Evolutionary conservation across 2,113 vertebrate species (phyloP).

Genomic region (Pontoporia blainvillei): DNA sequence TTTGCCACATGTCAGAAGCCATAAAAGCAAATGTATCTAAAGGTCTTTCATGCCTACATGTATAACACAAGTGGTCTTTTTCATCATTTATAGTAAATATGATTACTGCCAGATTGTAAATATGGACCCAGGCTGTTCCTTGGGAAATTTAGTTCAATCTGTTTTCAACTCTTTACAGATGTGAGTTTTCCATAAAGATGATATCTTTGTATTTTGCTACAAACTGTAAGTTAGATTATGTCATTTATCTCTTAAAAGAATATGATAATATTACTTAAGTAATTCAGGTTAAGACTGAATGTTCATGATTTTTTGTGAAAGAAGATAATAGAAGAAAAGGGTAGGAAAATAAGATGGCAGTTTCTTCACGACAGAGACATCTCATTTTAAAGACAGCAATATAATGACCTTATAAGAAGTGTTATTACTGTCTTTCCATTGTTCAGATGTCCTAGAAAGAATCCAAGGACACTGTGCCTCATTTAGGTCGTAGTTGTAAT

Average conservation of each 20-base stretch:
- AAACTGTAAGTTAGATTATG: constrained; percentile 13
- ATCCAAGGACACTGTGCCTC: background rate
- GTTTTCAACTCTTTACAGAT: constrained; percentile 61
- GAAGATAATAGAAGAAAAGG: background rate
- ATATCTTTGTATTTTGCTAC: constrained; percentile 35
- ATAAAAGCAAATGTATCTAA: constrained; percentile 61
- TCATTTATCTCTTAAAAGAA: constrained; percentile 26
- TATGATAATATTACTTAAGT: background rate
- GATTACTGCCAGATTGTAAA: constrained; percentile 67
- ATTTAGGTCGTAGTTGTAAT: background rate
- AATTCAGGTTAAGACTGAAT: background rate
- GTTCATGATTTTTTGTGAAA: background rate
- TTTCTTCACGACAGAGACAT: background rate
- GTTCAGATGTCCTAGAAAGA: background rate
- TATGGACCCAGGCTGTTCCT: constrained; percentile 49
- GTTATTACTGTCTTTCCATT: background rate
- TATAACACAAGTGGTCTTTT: constrained; percentile 60
- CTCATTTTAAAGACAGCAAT: background rate
- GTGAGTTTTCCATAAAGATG: constrained; percentile 51
- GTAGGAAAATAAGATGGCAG: background rate
- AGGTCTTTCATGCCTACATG: constrained; percentile 50
- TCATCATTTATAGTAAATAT: constrained; percentile 61
- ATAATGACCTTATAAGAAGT: background rate
- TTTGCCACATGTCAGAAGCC: constrained; percentile 58
- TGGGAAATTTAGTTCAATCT: constrained; percentile 45